Conservation (phyloP, 2,888 invertebrate genomes). For the Priocnemis perturbator region DNA sequence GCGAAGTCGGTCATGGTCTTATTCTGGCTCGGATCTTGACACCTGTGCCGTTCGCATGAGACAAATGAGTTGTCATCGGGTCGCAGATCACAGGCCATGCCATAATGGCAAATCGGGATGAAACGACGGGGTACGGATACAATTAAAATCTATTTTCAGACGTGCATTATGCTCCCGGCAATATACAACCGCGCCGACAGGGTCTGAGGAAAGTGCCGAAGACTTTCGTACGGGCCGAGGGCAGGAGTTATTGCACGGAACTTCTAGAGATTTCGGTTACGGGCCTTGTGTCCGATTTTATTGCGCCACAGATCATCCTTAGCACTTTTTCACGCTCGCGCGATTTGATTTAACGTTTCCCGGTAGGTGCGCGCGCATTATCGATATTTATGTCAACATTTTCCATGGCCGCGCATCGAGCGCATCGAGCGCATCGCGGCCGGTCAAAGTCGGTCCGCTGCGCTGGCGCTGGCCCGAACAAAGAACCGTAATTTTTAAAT, state of each 20-base stretch:
- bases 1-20: slow-evolving; percentile 6
- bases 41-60: background rate
- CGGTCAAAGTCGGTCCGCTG: slow-evolving; percentile 25
- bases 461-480: slow-evolving; percentile 30
- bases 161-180: too few species aligned
- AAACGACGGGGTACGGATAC: too few species aligned
- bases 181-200: too few species aligned
- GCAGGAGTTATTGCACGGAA: too few species aligned
- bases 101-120: too few species aligned
- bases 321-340: background rate
- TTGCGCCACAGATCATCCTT: background rate
- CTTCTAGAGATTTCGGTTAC: too few species aligned
- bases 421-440: too few species aligned
- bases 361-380: slow-evolving; percentile 33
- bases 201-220: too few species aligned
- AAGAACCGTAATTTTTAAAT: slow-evolving; percentile 44
- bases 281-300: background rate
- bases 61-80: slow-evolving; percentile 17
- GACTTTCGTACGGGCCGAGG: too few species aligned
- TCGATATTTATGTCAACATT: slow-evolving; percentile 62
- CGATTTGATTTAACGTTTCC: background rate
- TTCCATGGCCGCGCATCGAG: slow-evolving; percentile 32
- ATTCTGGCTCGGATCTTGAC: background rate
- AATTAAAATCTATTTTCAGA: too few species aligned
- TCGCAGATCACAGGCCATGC: background rate